These are phyloP conservation scores for Phyllotreta striolata DNA, from an alignment of 2,888 invertebrate species.

Conservation along the genomic window DNA sequence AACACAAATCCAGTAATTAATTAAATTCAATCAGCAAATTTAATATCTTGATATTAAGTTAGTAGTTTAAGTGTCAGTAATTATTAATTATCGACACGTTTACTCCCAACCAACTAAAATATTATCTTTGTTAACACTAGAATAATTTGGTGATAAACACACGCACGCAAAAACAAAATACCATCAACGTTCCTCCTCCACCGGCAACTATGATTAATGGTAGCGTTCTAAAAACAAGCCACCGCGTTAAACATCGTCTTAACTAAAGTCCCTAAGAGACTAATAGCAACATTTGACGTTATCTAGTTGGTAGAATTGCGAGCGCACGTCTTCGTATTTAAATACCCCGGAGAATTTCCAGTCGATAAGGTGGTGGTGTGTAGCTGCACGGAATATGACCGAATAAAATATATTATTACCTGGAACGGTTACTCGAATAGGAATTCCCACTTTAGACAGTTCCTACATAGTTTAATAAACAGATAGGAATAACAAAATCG, in stretches of 20 bases:
- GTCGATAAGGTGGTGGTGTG: conserved; percentile 56
- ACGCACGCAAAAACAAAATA: conserved; percentile 43
- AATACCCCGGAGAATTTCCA: conserved; percentile 58
- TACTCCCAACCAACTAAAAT: conserved; percentile 27
- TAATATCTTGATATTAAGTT: background rate
- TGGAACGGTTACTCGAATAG: conserved; percentile 56
- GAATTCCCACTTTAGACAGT: conserved; percentile 55
- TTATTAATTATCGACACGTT: conserved; percentile 20
- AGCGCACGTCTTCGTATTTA: conserved; percentile 59
- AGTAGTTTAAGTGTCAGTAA: background rate
- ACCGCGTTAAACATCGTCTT: conserved; percentile 48
- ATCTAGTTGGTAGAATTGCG: conserved; percentile 57
- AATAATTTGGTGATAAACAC: conserved; percentile 38
- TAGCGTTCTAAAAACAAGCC: conserved; percentile 44
- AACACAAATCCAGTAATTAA: background rate
- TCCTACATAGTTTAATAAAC: conserved; percentile 49
- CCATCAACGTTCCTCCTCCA: conserved; percentile 38
- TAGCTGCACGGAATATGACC: conserved; percentile 55
- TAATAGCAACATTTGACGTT: conserved; percentile 59
- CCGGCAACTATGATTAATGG: conserved; percentile 42
- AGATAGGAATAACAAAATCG: conserved; percentile 44
- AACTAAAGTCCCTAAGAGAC: conserved; percentile 56
- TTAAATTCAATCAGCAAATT: background rate
- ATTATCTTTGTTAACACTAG: conserved; percentile 43
- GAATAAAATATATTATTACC: conserved; percentile 59